Base-by-base conservation (phyloP, 2,888 invertebrate species). In the Drosophila ustulata region DNA sequence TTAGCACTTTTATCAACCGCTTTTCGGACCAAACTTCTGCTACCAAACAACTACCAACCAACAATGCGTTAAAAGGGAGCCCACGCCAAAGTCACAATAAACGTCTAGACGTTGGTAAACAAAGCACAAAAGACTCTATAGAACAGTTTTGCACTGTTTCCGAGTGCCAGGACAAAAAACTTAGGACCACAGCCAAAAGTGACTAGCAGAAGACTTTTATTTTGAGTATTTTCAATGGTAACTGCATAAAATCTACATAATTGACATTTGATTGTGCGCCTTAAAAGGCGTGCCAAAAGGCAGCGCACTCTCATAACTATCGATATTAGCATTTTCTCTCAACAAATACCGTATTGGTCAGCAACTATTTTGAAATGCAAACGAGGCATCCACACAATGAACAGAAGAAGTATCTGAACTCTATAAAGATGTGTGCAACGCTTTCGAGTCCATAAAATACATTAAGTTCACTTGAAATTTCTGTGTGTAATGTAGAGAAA, bases 91-190 rank as follows among this genome's bases (percentile, higher is more conserved):
- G 71, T 80, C 75, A 85, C 86, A 82, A 88, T 77, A 68, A 68
- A 73, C 65, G 83, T 85, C 86, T 83, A 88, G 82, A 83, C 88
- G 51, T 82, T 80, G 82, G 82, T 82, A 83, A 88, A 88, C 82
- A 83, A 80, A 82, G 52, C 66, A 86, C 87, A 86, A 86, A 80
- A 80, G 83, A 69, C 70, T 70, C 67, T 41, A 59, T 58, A 66
- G 73, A 53, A 71, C 53, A 76, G 49, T 43, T 39, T 56, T 28
- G n/a, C 45, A 46, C 34, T 26, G 23, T 4, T 45, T 45, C 45
- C 30, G 41, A 50, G 43, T 32, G 28, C 43, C 52, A 58, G 64
- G 30, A 66, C 45, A 47, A 37, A 41, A 18, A 41, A 41, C 39
- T 5, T n/a, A 37, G n/a, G 37, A 37, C 37, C 37, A 37, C 4